Conservation (phyloP, 2,888 invertebrate genomes). For the Acanthopleura granulata region DNA sequence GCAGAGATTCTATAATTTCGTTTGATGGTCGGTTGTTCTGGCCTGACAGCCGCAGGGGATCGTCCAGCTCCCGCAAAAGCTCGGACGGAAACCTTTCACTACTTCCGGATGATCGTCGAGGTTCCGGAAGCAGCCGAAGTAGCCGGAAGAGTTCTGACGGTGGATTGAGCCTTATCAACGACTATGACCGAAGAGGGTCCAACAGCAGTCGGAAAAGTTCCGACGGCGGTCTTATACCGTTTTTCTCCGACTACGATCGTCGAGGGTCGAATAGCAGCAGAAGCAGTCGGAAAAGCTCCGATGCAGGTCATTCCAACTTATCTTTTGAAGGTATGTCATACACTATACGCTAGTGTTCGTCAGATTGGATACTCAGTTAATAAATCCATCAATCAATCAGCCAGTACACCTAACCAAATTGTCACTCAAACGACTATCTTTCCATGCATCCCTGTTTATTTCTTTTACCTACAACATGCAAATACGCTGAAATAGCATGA, state of each 20-base stretch:
- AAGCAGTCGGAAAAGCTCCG: conserved; percentile 42
- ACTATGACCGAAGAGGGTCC: conserved; percentile 16
- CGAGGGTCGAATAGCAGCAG: conserved; percentile 57
- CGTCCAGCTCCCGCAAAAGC: conserved; percentile 14
- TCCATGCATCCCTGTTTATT: no score
- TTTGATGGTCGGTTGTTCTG: conserved; percentile 18
- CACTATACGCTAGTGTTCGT: neutral
- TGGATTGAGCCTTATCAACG: neutral
- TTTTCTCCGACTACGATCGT: conserved; percentile 49
- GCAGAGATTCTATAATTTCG: conserved; percentile 16
- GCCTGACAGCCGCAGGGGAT: conserved; percentile 17
- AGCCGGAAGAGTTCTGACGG: conserved; percentile 21
- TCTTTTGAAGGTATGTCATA: conserved; percentile 13
- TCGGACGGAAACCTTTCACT: conserved; percentile 23
- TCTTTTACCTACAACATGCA: no score
- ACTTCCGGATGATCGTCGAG: conserved; percentile 36
- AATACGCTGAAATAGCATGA: no score
- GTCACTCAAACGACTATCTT: no score
- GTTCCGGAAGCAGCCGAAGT: conserved; percentile 38
- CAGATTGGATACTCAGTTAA: no score
- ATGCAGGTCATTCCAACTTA: conserved; percentile 13
- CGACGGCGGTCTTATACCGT: conserved; percentile 19
- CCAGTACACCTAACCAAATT: no score
- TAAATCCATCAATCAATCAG: no score
- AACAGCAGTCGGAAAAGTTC: conserved; percentile 49